These are phyloP conservation scores for Cairina moschata DNA, from an alignment of 2,113 vertebrate genomes.

Conservation along the genomic window DNA sequence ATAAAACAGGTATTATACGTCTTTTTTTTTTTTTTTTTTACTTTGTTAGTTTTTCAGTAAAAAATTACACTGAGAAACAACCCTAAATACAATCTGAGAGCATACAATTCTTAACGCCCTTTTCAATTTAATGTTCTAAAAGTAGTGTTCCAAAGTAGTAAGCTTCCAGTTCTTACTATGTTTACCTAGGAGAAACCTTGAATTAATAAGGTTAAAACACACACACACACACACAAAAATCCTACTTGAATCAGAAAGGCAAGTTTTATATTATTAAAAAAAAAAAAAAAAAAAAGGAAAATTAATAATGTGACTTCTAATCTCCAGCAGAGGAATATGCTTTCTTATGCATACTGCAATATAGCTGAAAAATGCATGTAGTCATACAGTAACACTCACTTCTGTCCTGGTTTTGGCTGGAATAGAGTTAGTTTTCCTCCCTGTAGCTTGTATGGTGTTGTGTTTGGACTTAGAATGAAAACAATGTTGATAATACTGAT, in stretches of 20 bases:
- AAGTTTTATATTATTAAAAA: neutral
- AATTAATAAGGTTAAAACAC: neutral
- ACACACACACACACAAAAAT: no score
- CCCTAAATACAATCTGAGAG: neutral
- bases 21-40: neutral
- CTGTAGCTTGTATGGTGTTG: no score
- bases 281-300: no score
- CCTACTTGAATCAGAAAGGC: neutral
- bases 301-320: neutral
- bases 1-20: neutral
- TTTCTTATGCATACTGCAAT: neutral
- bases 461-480: no score
- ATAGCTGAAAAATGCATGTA: neutral
- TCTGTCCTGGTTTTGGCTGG: no score
- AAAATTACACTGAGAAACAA: neutral
- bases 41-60: neutral
- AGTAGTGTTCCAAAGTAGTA: neutral
- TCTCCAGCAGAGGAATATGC: neutral
- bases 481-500: no score
- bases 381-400: neutral
- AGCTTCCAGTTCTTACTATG: neutral
- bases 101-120: neutral
- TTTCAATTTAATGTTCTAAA: neutral
- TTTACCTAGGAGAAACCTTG: neutral
- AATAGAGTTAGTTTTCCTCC: no score